Percentiles rank a stretch among this genome's conserved stretches.
These are phyloP conservation scores for Cettia cetti DNA, from an alignment of 2,113 vertebrate species.

Conservation along the genomic window DNA sequence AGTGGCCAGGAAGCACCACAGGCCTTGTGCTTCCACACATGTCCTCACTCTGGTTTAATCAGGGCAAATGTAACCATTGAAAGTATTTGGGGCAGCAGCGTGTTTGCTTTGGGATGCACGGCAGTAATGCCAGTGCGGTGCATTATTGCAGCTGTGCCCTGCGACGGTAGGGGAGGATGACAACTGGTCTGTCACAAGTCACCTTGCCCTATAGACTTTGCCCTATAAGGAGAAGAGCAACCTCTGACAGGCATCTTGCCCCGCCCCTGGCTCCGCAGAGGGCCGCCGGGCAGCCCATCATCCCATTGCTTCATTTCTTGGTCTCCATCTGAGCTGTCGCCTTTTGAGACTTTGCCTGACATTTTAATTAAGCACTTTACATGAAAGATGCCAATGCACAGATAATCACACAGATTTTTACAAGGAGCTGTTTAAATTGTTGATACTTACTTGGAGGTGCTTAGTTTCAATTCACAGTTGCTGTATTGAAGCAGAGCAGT, in stretches of 20 bases:
- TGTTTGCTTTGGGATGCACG: not conserved
- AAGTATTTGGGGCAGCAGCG: fast-evolving
- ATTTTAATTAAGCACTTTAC: not conserved
- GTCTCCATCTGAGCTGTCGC: not conserved
- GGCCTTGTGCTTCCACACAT: not conserved
- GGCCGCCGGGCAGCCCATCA: not conserved
- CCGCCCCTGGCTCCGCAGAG: fast-evolving
- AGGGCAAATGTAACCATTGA: not conserved
- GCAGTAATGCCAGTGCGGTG: fast-evolving
- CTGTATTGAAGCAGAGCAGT: not conserved
- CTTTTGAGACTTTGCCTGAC: not conserved
- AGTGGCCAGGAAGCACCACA: not conserved
- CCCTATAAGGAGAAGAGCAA: not conserved
- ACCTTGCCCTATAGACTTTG: constrained; percentile 25
- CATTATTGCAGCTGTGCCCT: not conserved
- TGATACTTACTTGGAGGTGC: not conserved
- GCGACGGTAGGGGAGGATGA: not conserved
- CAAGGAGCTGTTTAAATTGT: not conserved
- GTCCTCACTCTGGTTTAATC: not conserved
- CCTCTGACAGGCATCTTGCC: not conserved
- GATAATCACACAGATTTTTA: not conserved
- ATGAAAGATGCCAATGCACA: not conserved
- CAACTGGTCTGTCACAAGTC: not conserved
- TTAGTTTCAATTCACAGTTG: not conserved
- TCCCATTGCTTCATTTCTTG: not conserved